Base-by-base conservation (phyloP, 2,113 vertebrate species). In the Anarhynchus alexandrinus region DNA sequence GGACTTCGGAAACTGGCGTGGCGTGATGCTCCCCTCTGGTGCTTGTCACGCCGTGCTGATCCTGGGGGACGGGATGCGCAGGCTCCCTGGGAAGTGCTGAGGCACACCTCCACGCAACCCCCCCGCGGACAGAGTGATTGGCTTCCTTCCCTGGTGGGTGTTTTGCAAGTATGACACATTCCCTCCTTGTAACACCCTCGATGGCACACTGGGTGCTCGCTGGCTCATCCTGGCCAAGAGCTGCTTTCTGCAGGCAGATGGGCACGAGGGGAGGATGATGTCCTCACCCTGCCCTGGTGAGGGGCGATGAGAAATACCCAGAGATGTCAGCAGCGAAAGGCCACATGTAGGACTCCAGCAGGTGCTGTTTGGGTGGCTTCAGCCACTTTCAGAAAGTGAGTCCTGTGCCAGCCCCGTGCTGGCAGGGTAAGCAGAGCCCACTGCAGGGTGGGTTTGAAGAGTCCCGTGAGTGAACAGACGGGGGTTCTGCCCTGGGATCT, bases 1-100 rank as follows among this genome's bases (percentile, higher is more conserved):
- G 62, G n/a, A 5, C 21, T 22, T 11, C 6, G 19, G 47, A 15
- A 78, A 1, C 9, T 3, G 47, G 42, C 3, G 19, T 47, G 2
- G 15, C 0, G 6, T 2, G 74, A 6, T 55, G 59, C 30, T 57
- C n/a, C 52, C 45, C 6, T 7, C 15, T 5, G 36, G 43, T 9
- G 45, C 47, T 15, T 23, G 49, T 49, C 49, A 23, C 11, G 5
- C 49, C 12, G 21, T 9, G 45, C 47, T 18, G 54, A 3, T 11
- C 11, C 1, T 0, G 30, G 6, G 20, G 23, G 5, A 7, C 0
- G 11, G 70, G 71, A 27, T 22, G 34, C 0, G 0, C 2, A 5
- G 34, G 55, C 26, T 61, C 15, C 1, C 1, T 4, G 54, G 52
- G 12, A 26, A 38, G 10, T 1, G 2, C 14, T 21, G 52, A 25